Evolutionary conservation across 1,140 invertebrate genomes (phyloP).

Genomic region (Hylyphantes graminicola): DNA sequence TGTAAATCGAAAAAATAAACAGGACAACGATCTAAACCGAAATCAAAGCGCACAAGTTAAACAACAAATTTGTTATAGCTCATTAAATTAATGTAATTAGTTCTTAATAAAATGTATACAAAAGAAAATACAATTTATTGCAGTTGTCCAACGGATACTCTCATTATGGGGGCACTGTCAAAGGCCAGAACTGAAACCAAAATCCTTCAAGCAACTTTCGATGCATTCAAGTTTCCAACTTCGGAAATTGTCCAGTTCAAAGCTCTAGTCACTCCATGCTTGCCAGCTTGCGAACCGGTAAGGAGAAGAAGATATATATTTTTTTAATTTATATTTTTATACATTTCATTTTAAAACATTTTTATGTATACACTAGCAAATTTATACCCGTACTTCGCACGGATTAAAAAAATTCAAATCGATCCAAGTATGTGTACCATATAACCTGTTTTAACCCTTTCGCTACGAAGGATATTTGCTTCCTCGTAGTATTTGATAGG

Average conservation of each 20-base stretch:
- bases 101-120: background rate
- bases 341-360: too few species aligned
- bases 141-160: conserved; percentile 74
- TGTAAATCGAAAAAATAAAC: too few species aligned
- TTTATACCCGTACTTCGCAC: too few species aligned
- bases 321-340: too few species aligned
- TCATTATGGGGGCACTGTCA: conserved; percentile 70
- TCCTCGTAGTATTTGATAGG: too few species aligned
- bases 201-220: conserved; percentile 88
- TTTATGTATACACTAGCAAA: too few species aligned
- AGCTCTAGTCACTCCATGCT: conserved; percentile 91
- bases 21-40: too few species aligned
- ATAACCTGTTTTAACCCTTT: too few species aligned
- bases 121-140: background rate
- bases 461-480: too few species aligned
- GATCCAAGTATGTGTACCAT: too few species aligned
- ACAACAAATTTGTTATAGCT: background rate
- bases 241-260: conserved; percentile 95
- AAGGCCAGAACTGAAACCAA: conserved; percentile 75
- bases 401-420: too few species aligned
- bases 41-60: background rate
- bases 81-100: background rate
- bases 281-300: conserved; percentile 88
- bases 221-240: conserved; percentile 95
- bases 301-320: conserved; percentile 2